Evolutionary conservation across 53 echinoderm and acorn worm genomes (phyloP), one percentile per base, ranked within the genome.

Genomic region (Luidia sarsii): DNA sequence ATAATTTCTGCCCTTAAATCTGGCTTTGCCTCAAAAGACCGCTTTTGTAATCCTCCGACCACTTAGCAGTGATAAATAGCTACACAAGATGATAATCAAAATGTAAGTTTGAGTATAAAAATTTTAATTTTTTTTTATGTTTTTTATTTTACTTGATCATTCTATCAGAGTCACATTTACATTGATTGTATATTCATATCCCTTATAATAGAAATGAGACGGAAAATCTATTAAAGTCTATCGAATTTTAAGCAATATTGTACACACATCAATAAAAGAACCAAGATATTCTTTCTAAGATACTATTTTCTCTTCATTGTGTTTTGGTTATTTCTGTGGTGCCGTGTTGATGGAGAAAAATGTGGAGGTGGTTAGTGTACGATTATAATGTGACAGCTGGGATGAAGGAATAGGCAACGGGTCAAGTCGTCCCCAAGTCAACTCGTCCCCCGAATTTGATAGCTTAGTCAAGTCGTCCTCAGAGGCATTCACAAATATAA

Each of bases 241-340:
- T 52, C 16, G n/a, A 34, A 20, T 34, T 65, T 65, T 34, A 65
- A 65, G 65, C 65, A 65, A 65, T 65, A 65, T 65, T 8, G 24
- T 65, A 24, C 33, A 35, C 65, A 34, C 35, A 65, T 8, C 33
- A 20, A 65, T 65, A 35, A 33, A 65, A 19, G 37, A 34, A 65
- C 4, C 19, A 3, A 37, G 9, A 65, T 65, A 64, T 63, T 33
- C 64, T 64, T 64, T 64, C 33, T 38, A 64, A 28, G 8, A 5
- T 23, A 31, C 30, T 31, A 61, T 16, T 14, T 18, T 31, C 1
- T 29, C 16, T 13, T 32, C 6, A 18, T 33, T 11, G 14, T 18
- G 8, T 53, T 53, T 7, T 53, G 61, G 15, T 60, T 60, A 16
- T 13, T n/a, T n/a, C n/a, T n/a, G n/a, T n/a, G n/a, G n/a, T n/a